Conservation (phyloP, 2,797 vertebrate species). For the Saxicola maurus region DNA sequence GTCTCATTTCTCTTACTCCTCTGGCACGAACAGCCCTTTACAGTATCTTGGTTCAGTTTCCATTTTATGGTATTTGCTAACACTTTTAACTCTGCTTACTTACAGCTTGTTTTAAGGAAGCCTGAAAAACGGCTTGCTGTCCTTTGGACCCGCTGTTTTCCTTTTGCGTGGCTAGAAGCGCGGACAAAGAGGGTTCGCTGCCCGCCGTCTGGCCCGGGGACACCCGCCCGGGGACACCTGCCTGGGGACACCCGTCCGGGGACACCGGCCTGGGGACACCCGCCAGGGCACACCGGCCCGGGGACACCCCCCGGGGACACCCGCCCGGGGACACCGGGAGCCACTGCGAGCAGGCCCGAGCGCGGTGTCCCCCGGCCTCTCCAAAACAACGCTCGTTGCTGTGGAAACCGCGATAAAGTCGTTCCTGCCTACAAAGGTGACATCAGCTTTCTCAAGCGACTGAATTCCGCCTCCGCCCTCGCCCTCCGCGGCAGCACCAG, state of each 20-base stretch:
- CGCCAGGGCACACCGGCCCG: too few species aligned
- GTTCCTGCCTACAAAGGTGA: neutral
- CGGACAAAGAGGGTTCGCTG: neutral
- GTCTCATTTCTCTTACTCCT: neutral
- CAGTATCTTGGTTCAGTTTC: neutral
- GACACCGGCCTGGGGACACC: too few species aligned
- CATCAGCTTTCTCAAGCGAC: neutral
- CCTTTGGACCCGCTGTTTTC: neutral
- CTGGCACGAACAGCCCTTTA: neutral
- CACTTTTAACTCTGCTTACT: neutral
- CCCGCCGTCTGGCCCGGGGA: too few species aligned
- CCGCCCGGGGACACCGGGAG: too few species aligned
- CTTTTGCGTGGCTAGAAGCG: neutral
- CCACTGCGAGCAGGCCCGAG: too few species aligned
- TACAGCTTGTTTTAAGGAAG: neutral
- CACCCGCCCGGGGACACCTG: too few species aligned
- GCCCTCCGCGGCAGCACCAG: neutral
- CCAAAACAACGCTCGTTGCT: neutral
- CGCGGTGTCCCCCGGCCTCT: too few species aligned
- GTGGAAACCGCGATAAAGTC: neutral
- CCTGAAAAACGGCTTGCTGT: neutral
- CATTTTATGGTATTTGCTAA: neutral
- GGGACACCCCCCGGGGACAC: too few species aligned
- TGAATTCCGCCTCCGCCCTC: neutral
- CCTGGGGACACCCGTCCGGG: too few species aligned